Evolutionary conservation across 2,797 vertebrate species (phyloP), one percentile per base, ranked within the genome.

Genomic region (Ctenochaetus hawaiiensis): DNA sequence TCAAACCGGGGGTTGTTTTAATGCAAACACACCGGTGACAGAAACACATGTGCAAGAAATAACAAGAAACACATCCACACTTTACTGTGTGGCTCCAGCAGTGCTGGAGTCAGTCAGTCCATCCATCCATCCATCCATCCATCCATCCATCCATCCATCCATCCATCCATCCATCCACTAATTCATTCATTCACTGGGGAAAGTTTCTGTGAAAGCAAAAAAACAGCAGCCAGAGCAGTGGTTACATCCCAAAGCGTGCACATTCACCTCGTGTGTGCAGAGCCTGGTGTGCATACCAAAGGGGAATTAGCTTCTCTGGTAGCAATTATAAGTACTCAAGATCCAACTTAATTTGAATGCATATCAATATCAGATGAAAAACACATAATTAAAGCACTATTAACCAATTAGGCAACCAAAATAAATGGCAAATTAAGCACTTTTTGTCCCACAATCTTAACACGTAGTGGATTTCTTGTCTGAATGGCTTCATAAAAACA

Each of bases 261-360:
- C 77, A 86, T 79, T 72, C 30, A 75, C 65, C 69, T 75, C 52
- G 62, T 83, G 78, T 75, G 64, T 75, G 72, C 78, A 77, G 65
- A 56, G 71, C 47, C 52, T 41, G 72, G 68, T 59, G 81, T 81
- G 83, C 90, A 87, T 77, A 83, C 78, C 75, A 80, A 74, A 10
- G 30, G 65, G 48, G 37, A 62, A 49, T 48, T 77, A 69, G 20
- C 53, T 72, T 75, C 88, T 85, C 77, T 83, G 76, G 44, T 7
- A 20, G 80, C 76, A 85, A 72, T 82, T 84, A 80, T 58, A 1
- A 0, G 18, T 17, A 48, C 59, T 77, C 66, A 39, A 39, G 45
- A 30, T 30, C 30, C 30, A 67, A 53, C 41, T 67, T 8, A 1
- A 49, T 72, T 71, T 56, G 6, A 45, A 77, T 71, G 77, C 57